These are phyloP conservation scores for Ectemnius cavifrons DNA, from an alignment of 2,888 invertebrate species.

Conservation along the genomic window DNA sequence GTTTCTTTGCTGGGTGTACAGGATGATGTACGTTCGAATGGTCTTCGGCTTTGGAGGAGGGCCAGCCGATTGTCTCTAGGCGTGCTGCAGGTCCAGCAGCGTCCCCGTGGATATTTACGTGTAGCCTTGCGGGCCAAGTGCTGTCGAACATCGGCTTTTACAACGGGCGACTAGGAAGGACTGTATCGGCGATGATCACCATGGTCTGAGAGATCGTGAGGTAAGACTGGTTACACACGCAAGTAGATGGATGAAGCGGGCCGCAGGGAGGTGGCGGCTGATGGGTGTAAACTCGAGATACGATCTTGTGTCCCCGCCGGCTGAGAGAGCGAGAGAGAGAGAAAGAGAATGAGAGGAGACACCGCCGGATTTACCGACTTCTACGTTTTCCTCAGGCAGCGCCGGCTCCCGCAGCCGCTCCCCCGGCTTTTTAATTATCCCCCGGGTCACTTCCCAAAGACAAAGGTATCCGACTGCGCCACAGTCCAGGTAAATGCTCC, in stretches of 20 bases:
- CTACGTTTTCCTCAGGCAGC: conserved; percentile 46
- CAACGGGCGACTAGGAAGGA: conserved; percentile 36
- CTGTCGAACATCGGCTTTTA: conserved; percentile 59
- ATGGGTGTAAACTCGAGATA: conserved; percentile 76
- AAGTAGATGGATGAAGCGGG: conserved; percentile 64
- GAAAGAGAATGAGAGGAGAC: too few species aligned
- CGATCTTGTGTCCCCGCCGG: conserved; percentile 66
- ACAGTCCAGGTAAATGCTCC: conserved; percentile 53
- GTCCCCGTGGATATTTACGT: conserved; percentile 56
- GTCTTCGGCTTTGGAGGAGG: not conserved
- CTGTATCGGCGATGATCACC: conserved; percentile 52
- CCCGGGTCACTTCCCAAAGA: conserved; percentile 54
- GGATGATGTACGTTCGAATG: conserved; percentile 38
- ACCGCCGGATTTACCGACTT: conserved; percentile 56
- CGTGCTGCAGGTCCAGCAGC: conserved; percentile 33
- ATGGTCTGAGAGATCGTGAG: conserved; percentile 29
- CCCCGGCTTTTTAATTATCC: conserved; percentile 72
- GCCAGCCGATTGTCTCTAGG: conserved; percentile 11
- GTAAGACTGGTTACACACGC: conserved; percentile 55
- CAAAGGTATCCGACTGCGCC: conserved; percentile 63
- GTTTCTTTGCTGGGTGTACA: conserved; percentile 10
- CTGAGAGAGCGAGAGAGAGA: not conserved
- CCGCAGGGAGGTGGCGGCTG: conserved; percentile 69
- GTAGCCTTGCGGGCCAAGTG: conserved; percentile 46
- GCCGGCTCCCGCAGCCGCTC: conserved; percentile 31